phyloP scores from a whole-genome alignment of 1,140 invertebrate genomes.

The Heliothis subflexa region DNA sequence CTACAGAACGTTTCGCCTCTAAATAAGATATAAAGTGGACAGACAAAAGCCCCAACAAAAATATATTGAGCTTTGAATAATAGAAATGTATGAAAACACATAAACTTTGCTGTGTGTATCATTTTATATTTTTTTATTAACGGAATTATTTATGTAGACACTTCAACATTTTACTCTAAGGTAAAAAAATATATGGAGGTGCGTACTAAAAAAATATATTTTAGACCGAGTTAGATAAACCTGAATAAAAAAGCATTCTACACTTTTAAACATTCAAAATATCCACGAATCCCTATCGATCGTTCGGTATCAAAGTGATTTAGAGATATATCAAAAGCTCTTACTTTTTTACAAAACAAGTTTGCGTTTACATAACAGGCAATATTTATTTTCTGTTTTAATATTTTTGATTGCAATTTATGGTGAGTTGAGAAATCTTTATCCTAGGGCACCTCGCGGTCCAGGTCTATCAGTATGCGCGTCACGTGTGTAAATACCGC shows the following conservation, averaged over 20 bases:
- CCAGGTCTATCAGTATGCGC: constrained; percentile 66
- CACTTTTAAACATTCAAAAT: constrained; percentile 17
- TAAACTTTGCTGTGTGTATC: neutral
- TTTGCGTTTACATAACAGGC: neutral
- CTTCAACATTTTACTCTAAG: neutral
- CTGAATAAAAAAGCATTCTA: neutral
- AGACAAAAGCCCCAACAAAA: constrained; percentile 25
- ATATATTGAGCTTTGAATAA: constrained; percentile 28
- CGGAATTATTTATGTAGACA: neutral
- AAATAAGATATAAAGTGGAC: constrained; percentile 16
- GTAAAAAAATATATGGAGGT: constrained; percentile 13
- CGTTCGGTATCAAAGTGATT: constrained; percentile 32
- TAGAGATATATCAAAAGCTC: neutral
- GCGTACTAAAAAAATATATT: neutral
- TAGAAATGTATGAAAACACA: constrained; percentile 19
- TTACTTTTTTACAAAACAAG: neutral
- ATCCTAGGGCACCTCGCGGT: constrained; percentile 2
- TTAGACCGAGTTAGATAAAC: neutral
- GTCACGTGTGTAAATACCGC: constrained; percentile 54
- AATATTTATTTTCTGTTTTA: no score
- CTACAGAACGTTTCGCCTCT: neutral
- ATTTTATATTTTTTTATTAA: constrained; percentile 9
- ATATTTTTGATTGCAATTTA: constrained; percentile 1
- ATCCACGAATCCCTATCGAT: constrained; percentile 2
- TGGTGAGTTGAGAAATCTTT: neutral